A percentile compares a stretch with the other conserved stretches of the same genome.
phyloP scores from a whole-genome alignment of 1,140 invertebrate genomes.

The Panonychus citri region DNA sequence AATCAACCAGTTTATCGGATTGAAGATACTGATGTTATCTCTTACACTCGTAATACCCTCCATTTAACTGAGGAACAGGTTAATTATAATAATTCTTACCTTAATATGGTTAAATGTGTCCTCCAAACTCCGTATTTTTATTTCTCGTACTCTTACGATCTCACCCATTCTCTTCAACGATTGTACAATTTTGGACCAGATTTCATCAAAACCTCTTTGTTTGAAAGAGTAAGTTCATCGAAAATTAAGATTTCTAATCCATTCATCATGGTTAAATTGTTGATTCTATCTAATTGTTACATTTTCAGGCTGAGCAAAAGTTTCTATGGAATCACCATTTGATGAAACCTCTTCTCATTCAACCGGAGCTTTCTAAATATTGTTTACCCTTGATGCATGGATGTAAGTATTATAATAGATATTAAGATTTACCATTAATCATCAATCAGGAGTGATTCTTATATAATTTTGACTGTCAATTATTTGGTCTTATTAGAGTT shows the following conservation, averaged over 20 bases:
- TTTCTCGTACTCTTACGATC: constrained; percentile 76
- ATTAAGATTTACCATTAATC: no score
- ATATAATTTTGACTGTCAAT: no score
- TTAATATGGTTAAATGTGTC: constrained; percentile 49
- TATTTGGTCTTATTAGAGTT: no score
- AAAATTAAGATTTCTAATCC: no score
- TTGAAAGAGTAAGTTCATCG: constrained; percentile 25
- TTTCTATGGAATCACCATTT: constrained; percentile 84
- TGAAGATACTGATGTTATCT: constrained; percentile 54
- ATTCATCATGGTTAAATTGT: no score
- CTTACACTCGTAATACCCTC: constrained; percentile 48
- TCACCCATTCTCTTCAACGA: constrained; percentile 74
- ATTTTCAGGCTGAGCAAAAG: constrained; percentile 42
- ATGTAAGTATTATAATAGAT: no score
- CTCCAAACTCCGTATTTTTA: constrained; percentile 61
- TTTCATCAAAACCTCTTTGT: constrained; percentile 40
- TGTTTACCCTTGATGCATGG: constrained; percentile 66
- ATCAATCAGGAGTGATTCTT: no score
- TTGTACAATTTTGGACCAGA: constrained; percentile 64
- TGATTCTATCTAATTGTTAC: no score
- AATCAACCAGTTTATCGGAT: constrained; percentile 64
- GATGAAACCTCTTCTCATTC: constrained; percentile 35
- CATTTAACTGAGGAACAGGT: constrained; percentile 61
- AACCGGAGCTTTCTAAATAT: constrained; percentile 46
- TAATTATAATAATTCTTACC: constrained; percentile 47